Evolutionary conservation across 2,888 invertebrate species (phyloP), one percentile per base, ranked within the genome.

Genomic region (Busseola fusca): DNA sequence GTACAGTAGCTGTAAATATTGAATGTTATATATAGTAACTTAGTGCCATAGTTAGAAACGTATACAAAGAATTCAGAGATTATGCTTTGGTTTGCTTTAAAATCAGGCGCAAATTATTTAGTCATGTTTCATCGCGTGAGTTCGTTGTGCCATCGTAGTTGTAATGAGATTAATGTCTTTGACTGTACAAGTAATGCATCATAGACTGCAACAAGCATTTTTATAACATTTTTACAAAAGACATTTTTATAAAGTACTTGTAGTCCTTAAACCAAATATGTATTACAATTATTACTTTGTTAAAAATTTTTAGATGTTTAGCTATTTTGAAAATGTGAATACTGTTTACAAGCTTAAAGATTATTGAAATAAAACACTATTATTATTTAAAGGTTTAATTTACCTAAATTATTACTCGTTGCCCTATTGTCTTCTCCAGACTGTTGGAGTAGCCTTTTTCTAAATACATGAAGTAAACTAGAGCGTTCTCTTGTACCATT

Each of bases 261-360:
- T 93, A 93, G 92, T 93, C 91, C 84, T 86, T 89, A 91, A 92
- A 94, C 94, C 94, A 94, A 94, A 94, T 93, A 92, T 88, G 86
- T 91, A 87, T 87, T 86, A 89, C 83, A 85, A 84, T 87, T 89
- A 88, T 87, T 86, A 87, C 84, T 87, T 91, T 92, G 91, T 92
- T 93, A 89, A 88, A 84, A 89, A 88, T 91, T 93, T 91, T 93
- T 93, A 89, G 87, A 91, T 91, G 87, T 92, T 91, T 90, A 87
- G 88, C 76, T 64, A 85, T 81, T 85, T 82, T 86, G 82, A 86
- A 79, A 82, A 78, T 87, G 80, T 78, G 68, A 65, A 84, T 87
- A 84, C 88, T 88, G 87, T 91, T 90, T 87, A 88, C 69, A 76
- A 87, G 86, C 87, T 83, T 84, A 82, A 88, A 90, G 87, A 89